Evolutionary conservation across 2,888 invertebrate species (phyloP).

Genomic region (Nephrotoma appendiculata): DNA sequence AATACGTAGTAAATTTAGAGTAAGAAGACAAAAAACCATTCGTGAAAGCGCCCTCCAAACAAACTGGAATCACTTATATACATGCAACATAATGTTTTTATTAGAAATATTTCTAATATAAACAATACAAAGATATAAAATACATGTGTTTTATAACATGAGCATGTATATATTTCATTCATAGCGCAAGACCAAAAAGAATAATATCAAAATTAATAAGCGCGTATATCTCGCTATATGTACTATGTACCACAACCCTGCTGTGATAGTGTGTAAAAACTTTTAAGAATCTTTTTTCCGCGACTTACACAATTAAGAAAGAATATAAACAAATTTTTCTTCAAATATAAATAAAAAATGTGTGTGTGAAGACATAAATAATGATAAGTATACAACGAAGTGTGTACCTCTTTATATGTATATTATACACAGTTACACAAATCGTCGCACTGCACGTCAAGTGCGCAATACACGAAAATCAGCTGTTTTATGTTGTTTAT

Average conservation of each 20-base stretch:
- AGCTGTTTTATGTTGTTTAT: background rate
- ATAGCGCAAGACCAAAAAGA: background rate
- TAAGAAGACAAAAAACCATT: background rate
- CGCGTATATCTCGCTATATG: background rate
- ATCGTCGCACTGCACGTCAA: background rate
- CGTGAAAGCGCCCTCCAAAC: background rate
- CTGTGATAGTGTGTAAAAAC: background rate
- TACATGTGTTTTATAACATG: background rate
- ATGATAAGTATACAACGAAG: background rate
- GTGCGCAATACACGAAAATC: background rate
- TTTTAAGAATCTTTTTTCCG: background rate
- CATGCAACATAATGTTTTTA: background rate
- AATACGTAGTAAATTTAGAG: background rate
- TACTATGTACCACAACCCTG: background rate
- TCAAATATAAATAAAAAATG: background rate
- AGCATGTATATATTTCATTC: background rate
- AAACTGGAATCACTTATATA: background rate
- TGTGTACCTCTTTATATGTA: too few relatives aligned
- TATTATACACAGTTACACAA: background rate
- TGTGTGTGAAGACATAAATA: background rate
- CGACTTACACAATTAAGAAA: background rate
- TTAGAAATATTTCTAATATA: background rate
- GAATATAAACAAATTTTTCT: background rate
- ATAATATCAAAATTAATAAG: background rate
- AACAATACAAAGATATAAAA: background rate